Conservation (phyloP, 2,113 vertebrate species). For the Silurus asotus region DNA sequence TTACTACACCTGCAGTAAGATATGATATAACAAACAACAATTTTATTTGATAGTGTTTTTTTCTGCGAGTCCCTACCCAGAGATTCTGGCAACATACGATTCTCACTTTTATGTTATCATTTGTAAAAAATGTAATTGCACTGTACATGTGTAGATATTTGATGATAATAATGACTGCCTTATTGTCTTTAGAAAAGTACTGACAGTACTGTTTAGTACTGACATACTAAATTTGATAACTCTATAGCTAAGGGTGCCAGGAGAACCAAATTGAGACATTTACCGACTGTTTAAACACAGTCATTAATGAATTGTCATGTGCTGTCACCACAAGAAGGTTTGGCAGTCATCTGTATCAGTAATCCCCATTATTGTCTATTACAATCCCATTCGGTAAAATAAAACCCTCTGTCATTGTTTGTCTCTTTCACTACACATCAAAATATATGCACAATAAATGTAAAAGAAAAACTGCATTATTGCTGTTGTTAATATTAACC, state of each 20-base stretch:
- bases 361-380: neutral
- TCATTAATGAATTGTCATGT: neutral
- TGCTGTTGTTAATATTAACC: neutral
- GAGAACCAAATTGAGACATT: neutral
- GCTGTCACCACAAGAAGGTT: neutral
- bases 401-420: neutral
- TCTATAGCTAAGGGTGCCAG: neutral
- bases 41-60: neutral
- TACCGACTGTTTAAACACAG: neutral
- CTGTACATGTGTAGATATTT: neutral
- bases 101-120: neutral
- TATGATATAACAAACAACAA: neutral
- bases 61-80: neutral
- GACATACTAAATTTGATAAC: neutral
- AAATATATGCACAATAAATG: neutral
- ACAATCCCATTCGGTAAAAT: neutral
- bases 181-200: neutral
- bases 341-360: neutral
- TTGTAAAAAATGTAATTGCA: neutral
- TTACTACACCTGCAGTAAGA: neutral
- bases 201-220: neutral
- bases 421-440: neutral
- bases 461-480: neutral
- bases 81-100: neutral
- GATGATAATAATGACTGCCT: neutral